A percentile compares a stretch with the other conserved stretches of the same genome.
Evolutionary conservation across 2,888 invertebrate species (phyloP).

Genomic region (Caenorhabditis drosophilae): DNA sequence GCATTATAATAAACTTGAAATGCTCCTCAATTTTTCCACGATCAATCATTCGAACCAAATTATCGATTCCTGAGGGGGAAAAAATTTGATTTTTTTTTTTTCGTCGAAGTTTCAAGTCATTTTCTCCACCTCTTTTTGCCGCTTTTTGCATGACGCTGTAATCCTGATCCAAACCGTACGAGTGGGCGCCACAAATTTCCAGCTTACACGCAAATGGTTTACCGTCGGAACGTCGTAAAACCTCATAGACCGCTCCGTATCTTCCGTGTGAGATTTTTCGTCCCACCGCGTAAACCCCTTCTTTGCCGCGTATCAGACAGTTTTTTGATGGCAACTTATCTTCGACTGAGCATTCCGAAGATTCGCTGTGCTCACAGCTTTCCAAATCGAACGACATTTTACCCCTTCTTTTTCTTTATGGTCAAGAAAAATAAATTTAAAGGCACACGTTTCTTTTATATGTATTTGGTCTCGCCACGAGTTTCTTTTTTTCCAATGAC

Average conservation of each 20-base stretch:
- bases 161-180: conserved; percentile 65
- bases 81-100: too few relatives aligned
- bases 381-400: conserved; percentile 47
- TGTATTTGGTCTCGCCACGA: too few relatives aligned
- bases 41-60: conserved; percentile 60
- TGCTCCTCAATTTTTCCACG: conserved; percentile 65
- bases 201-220: conserved; percentile 61
- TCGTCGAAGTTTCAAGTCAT: too few relatives aligned
- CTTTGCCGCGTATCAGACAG: conserved; percentile 61
- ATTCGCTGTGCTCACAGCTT: conserved; percentile 43
- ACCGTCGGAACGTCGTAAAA: conserved; percentile 49
- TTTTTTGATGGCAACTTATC: conserved; percentile 51
- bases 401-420: too few relatives aligned
- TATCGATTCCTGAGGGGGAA: conserved; percentile 33
- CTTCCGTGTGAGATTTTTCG: conserved; percentile 61
- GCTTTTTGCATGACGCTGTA: conserved; percentile 61
- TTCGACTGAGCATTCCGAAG: conserved; percentile 47
- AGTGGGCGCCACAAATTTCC: conserved; percentile 60
- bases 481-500: too few relatives aligned
- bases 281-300: conserved; percentile 61
- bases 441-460: too few relatives aligned
- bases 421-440: too few relatives aligned
- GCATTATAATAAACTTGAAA: conserved; percentile 56
- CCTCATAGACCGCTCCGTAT: conserved; percentile 66
- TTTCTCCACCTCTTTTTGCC: conserved; percentile 42